These are phyloP conservation scores for Nematopogon swammerdamellus DNA, from an alignment of 2,888 invertebrate genomes.

Conservation along the genomic window DNA sequence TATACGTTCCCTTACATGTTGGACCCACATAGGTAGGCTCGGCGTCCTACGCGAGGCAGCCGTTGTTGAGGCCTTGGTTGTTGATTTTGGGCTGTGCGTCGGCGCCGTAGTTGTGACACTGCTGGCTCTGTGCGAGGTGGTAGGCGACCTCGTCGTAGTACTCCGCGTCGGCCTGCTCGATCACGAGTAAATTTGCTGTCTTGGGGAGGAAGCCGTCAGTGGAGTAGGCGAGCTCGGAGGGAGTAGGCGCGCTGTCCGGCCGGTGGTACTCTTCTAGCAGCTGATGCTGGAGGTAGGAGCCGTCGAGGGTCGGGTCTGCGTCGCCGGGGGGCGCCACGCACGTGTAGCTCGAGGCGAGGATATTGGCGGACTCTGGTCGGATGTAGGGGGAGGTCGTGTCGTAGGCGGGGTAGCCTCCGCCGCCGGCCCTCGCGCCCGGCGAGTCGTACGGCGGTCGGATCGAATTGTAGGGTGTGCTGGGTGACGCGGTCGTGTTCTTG, in stretches of 20 bases:
- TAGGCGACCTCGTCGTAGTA: conserved; percentile 55
- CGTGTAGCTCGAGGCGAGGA: conserved; percentile 41
- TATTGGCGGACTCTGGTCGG: conserved; percentile 50
- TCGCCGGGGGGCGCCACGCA: conserved; percentile 41
- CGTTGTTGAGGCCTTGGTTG: conserved; percentile 55
- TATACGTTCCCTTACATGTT: background rate
- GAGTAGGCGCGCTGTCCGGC: conserved; percentile 45
- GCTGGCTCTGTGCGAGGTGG: conserved; percentile 37
- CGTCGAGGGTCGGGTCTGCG: conserved; percentile 36
- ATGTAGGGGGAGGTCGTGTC: conserved; percentile 49
- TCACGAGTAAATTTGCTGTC: conserved; percentile 44
- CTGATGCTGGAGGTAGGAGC: conserved; percentile 34
- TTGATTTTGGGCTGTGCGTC: conserved; percentile 48
- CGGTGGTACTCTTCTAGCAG: conserved; percentile 41
- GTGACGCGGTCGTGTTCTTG: conserved; percentile 45
- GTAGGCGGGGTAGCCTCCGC: conserved; percentile 41
- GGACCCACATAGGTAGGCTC: background rate
- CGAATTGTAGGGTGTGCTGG: conserved; percentile 38
- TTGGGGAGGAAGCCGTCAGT: conserved; percentile 46
- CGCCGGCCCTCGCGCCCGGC: conserved; percentile 35
- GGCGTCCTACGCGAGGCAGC: conserved; percentile 57
- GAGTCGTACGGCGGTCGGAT: conserved; percentile 40
- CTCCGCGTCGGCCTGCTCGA: conserved; percentile 48
- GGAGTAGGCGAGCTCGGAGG: conserved; percentile 29
- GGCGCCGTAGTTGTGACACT: conserved; percentile 55